phyloP scores from a whole-genome alignment of 2,888 invertebrate species.

The Axea sp. region DNA sequence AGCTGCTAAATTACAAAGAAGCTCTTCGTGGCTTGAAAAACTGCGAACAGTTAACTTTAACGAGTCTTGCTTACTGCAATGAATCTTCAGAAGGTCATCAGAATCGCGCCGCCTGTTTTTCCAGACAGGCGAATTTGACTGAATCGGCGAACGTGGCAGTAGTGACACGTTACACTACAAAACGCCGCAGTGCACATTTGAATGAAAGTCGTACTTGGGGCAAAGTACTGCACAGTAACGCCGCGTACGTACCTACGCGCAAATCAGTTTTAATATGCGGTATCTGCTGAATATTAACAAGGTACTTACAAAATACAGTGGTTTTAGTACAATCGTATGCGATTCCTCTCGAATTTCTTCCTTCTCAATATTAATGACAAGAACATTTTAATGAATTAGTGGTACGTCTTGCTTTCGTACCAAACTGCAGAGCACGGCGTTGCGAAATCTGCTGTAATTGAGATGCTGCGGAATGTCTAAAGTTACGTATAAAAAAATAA shows the following conservation, averaged over 20 bases:
- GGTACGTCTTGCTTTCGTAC: too few relatives aligned
- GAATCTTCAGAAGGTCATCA: constrained; percentile 1
- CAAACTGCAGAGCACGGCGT: too few relatives aligned
- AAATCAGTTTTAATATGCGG: constrained; percentile 50
- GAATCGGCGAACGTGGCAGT: background rate
- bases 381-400: constrained; percentile 1
- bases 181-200: constrained; percentile 38
- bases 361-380: constrained; percentile 2
- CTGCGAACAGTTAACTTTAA: background rate
- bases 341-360: constrained; percentile 4
- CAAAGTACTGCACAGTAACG: constrained; percentile 4
- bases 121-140: constrained; percentile 3
- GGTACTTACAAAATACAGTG: constrained; percentile 27
- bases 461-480: too few relatives aligned
- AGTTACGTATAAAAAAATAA: too few relatives aligned
- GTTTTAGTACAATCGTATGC: constrained; percentile 16
- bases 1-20: too few relatives aligned
- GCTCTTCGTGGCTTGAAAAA: too few relatives aligned
- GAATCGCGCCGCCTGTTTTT: too few relatives aligned
- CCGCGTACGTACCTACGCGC: constrained; percentile 39
- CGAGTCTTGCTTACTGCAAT: too few relatives aligned
- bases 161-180: constrained; percentile 21
- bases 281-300: constrained; percentile 52
- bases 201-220: constrained; percentile 41
- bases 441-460: too few relatives aligned